Evolutionary conservation across 2,888 invertebrate species (phyloP).

Genomic region (Ariolimax columbianus): DNA sequence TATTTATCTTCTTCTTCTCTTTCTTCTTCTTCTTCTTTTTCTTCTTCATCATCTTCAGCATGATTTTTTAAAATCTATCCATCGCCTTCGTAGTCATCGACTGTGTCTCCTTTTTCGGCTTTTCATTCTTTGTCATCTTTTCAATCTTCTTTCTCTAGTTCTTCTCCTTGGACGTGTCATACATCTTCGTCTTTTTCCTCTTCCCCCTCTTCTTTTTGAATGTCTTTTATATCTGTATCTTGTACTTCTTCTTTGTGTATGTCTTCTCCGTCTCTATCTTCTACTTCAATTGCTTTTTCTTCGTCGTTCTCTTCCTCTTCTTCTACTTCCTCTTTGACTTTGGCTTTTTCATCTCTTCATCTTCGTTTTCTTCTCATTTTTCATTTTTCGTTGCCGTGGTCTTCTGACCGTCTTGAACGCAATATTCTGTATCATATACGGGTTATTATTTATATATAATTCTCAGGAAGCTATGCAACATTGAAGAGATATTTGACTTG

Average conservation of each 20-base stretch:
- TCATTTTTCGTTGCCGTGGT: constrained; percentile 43
- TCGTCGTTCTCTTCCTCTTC: constrained; percentile 2
- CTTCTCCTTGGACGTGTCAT: not conserved
- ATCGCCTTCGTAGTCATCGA: not conserved
- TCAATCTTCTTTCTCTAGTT: not conserved
- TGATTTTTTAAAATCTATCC: no score
- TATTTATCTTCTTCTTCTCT: no score
- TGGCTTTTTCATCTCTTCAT: not conserved
- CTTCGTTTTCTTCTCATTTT: not conserved
- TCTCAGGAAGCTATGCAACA: no score
- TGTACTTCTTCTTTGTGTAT: not conserved
- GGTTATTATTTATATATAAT: no score
- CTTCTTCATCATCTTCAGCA: no score
- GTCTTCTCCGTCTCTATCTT: constrained; percentile 7
- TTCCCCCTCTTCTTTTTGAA: not conserved
- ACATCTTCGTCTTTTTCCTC: not conserved
- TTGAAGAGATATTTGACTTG: no score
- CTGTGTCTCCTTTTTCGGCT: no score
- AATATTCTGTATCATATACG: no score
- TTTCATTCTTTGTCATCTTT: no score
- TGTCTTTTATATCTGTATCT: not conserved
- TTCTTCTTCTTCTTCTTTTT: no score
- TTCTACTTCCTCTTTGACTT: constrained; percentile 11
- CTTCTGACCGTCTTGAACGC: no score
- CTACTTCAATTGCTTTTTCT: constrained; percentile 15